These are phyloP conservation scores for Hipparchia sbordonii DNA, from an alignment of 2,888 invertebrate genomes.

Conservation along the genomic window DNA sequence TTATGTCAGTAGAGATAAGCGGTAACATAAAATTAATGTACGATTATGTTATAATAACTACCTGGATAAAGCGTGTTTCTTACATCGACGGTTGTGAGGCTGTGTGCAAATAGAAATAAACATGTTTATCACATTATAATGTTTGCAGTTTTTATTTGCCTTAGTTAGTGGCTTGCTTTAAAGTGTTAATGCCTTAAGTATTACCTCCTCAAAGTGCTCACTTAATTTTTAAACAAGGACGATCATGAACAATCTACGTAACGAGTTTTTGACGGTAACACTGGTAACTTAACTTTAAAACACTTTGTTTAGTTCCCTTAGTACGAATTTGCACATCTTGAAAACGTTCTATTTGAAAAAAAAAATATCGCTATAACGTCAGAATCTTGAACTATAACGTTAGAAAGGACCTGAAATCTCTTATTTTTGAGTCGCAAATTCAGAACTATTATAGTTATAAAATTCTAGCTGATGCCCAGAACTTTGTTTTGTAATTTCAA, in stretches of 20 bases:
- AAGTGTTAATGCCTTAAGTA: constrained; percentile 31
- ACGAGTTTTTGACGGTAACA: not conserved
- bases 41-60: constrained; percentile 27
- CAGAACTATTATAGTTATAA: no score
- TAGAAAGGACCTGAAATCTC: no score
- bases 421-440: no score
- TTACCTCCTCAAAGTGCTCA: constrained; percentile 12
- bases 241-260: constrained; percentile 8
- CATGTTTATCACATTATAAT: constrained; percentile 70
- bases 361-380: no score
- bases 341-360: no score
- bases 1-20: constrained; percentile 39
- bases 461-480: no score
- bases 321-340: no score
- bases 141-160: constrained; percentile 66
- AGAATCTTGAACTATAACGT: no score
- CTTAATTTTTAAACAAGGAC: constrained; percentile 30
- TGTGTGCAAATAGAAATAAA: constrained; percentile 65
- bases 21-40: constrained; percentile 41
- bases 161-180: constrained; percentile 30
- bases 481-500: no score
- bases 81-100: constrained; percentile 58
- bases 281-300: constrained; percentile 9
- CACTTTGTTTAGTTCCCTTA: not conserved
- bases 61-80: constrained; percentile 47